These are phyloP conservation scores for Rhinatrema bivittatum DNA, from an alignment of 2,797 vertebrate species.

Conservation along the genomic window DNA sequence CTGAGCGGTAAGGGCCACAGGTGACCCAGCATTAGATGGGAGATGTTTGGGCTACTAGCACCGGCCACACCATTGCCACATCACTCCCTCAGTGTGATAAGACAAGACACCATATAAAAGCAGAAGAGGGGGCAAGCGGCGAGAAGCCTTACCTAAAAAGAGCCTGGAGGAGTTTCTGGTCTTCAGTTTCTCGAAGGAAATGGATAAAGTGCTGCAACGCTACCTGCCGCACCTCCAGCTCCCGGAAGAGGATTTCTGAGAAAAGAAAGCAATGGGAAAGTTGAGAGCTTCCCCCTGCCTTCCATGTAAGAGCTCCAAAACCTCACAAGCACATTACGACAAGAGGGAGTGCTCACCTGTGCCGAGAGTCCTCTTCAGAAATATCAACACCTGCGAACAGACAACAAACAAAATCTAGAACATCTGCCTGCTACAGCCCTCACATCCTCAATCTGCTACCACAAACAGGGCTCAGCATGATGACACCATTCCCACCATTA, in stretches of 20 bases:
- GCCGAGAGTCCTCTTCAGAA: slow-evolving; percentile 79
- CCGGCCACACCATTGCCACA: no score
- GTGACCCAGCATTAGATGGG: no score
- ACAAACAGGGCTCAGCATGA: no score
- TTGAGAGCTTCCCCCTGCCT: not conserved
- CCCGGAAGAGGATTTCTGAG: slow-evolving; percentile 80
- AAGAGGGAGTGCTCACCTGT: slow-evolving; percentile 82
- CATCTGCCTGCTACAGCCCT: no score
- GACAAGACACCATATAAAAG: no score
- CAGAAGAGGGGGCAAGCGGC: no score
- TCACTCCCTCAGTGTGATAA: no score
- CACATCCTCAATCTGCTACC: no score
- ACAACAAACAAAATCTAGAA: slow-evolving; percentile 12
- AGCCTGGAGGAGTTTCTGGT: slow-evolving; percentile 79
- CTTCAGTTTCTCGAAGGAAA: slow-evolving; percentile 77
- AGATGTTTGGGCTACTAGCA: no score
- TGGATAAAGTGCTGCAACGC: slow-evolving; percentile 85
- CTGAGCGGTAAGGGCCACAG: no score
- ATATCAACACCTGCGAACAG: slow-evolving; percentile 78
- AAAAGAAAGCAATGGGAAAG: not conserved
- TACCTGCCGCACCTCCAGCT: slow-evolving; percentile 75
- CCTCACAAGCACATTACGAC: no score
- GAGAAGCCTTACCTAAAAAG: slow-evolving; percentile 74
- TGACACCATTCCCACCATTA: not conserved
- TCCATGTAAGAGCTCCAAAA: not conserved